Conservation (phyloP, 2,888 invertebrate genomes). For the Agonopterix arenella region DNA sequence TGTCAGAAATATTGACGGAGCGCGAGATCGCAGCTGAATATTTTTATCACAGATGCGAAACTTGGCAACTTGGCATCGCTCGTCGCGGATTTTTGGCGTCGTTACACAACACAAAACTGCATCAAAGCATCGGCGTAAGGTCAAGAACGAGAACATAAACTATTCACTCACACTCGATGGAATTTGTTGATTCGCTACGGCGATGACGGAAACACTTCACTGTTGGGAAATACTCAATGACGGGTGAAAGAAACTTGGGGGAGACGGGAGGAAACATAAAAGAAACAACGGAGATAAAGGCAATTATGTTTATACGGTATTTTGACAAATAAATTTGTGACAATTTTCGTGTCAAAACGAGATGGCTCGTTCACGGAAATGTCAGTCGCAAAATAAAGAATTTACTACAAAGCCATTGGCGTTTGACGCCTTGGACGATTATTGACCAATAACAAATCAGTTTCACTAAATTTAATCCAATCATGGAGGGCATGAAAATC, state of each 20-base stretch:
- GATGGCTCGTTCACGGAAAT: conserved; percentile 3
- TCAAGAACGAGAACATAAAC: conserved; percentile 55
- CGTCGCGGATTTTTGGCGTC: conserved; percentile 55
- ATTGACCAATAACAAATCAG: too few relatives aligned
- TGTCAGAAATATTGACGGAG: conserved; percentile 15
- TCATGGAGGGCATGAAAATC: too few relatives aligned
- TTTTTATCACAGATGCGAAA: conserved; percentile 34
- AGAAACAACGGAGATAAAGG: conserved; percentile 53
- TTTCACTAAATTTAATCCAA: too few relatives aligned
- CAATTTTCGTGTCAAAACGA: conserved; percentile 22
- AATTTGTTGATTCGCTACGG: conserved; percentile 2
- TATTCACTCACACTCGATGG: conserved; percentile 35
- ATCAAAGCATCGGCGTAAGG: conserved; percentile 56
- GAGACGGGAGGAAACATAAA: conserved; percentile 51
- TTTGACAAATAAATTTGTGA: conserved; percentile 68
- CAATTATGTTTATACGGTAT: conserved; percentile 61
- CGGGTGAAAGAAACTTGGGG: conserved; percentile 41
- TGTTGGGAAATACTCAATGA: conserved; percentile 22
- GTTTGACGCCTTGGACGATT: too few relatives aligned
- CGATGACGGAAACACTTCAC: conserved; percentile 13
- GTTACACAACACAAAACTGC: conserved; percentile 68
- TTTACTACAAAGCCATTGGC: not conserved
- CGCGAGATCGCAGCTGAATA: conserved; percentile 5
- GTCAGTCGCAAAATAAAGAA: not conserved
- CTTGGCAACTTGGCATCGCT: conserved; percentile 69